Base-by-base conservation (phyloP, 2,113 vertebrate genomes). In the Megaleporinus macrocephalus region DNA sequence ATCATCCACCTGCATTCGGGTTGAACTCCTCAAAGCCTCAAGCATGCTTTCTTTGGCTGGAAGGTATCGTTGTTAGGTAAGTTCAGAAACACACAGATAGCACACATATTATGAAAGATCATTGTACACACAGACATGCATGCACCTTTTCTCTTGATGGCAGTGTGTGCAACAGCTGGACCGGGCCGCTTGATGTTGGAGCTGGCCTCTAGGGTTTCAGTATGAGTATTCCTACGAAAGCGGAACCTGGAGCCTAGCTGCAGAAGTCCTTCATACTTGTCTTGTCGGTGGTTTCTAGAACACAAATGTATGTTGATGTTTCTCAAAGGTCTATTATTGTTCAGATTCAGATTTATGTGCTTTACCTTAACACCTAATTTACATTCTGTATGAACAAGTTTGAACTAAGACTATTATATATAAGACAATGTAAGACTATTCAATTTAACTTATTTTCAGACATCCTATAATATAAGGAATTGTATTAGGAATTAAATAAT, bases 221-320 rank as follows among this genome's bases (percentile, higher is more conserved):
- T 96, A 89, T 99, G 96, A 3, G 97, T 99, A 3, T 95, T 94
- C 0, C 98, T 98, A 1, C 96, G 96, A 91, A 97, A 98, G 47
- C 96, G 95, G 89, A 99, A 98, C 91, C 96, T 98, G 27, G 97
- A 98, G 77, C 97, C 97, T 91, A 98, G 87, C 0, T 93, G 94
- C 59, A 98, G 91, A 90, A 97, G 96, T 76, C 94, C 91, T 78
- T 95, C 95, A 75, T 96, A 65, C 24, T 57, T 78, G 11, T 74
- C 85, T 76, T 80, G 71, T 95, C 57, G 97, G 94, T 33, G 95
- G 94, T 86, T 99, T 96, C 1, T 96, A 87, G 16, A 73, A 69
- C 49, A 22, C 26, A 26, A 16, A 55, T 16, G 3, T 9, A 51
- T 51, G 41, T 44, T 9, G 9, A 44, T 2, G 12, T 53, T 11